Evolutionary conservation across 2,113 vertebrate species (phyloP).

Genomic region (Lampris incognitus): DNA sequence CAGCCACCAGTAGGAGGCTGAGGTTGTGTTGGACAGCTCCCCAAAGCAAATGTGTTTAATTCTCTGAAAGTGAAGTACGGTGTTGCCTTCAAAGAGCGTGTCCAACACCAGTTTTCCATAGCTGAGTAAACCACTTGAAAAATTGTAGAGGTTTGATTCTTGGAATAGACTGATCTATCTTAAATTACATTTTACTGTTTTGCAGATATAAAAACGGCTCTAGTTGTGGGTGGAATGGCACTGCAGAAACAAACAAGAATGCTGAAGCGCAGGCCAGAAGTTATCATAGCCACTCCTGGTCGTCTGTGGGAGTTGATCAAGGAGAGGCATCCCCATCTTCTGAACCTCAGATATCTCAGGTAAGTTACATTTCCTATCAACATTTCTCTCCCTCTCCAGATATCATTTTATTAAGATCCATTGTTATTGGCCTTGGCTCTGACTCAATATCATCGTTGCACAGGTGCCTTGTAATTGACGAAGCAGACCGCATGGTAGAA

Average conservation of each 20-base stretch:
- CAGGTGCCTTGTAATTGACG: constrained; percentile 96
- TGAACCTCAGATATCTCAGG: constrained; percentile 89
- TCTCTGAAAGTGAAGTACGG: too few species aligned
- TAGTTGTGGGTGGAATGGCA: constrained; percentile 96
- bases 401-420: neutral
- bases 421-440: neutral
- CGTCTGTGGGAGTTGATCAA: constrained; percentile 94
- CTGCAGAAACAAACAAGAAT: constrained; percentile 91
- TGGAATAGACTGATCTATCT: neutral
- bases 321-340: constrained; percentile 90
- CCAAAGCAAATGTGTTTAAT: too few species aligned
- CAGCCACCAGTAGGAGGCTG: too few species aligned
- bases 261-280: constrained; percentile 90
- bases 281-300: constrained; percentile 94
- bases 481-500: constrained; percentile 97
- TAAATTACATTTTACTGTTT: constrained; percentile 3
- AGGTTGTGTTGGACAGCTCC: too few species aligned
- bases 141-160: neutral
- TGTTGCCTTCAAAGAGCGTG: too few species aligned
- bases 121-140: too few species aligned
- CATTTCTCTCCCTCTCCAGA: neutral
- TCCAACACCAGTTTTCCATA: too few species aligned
- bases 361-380: constrained; percentile 56
- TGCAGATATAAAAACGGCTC: constrained; percentile 90
- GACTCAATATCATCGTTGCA: constrained; percentile 1